Conservation (phyloP, 2,888 invertebrate genomes). For the Gonocerus acuteangulatus region DNA sequence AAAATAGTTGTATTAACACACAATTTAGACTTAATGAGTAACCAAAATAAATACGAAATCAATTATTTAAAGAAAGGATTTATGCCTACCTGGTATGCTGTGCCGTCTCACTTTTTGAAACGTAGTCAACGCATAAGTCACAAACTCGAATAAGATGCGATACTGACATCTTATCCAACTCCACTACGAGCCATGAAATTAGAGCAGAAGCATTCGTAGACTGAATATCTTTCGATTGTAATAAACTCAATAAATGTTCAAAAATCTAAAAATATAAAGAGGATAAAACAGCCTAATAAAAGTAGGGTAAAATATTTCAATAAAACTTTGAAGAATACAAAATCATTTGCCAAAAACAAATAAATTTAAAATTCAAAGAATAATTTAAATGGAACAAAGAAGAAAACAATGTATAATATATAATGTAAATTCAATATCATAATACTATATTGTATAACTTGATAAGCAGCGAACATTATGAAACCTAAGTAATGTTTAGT, state of each 20-base stretch:
- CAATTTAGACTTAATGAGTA: too few relatives aligned
- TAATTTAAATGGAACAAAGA: too few relatives aligned
- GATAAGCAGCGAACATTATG: too few relatives aligned
- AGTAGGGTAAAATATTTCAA: background rate
- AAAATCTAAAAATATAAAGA: constrained; percentile 32
- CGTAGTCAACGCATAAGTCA: constrained; percentile 50
- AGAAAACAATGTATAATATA: too few relatives aligned
- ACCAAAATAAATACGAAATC: too few relatives aligned
- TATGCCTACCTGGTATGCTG: constrained; percentile 22
- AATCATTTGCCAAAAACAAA: background rate
- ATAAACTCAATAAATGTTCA: constrained; percentile 43
- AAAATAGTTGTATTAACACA: too few relatives aligned
- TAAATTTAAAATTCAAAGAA: too few relatives aligned
- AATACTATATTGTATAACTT: too few relatives aligned
- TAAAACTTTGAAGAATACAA: background rate
- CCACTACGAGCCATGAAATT: constrained; percentile 47
- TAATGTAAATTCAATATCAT: too few relatives aligned
- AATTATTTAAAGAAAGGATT: too few relatives aligned
- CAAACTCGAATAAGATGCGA: constrained; percentile 51
- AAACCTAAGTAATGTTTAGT: too few relatives aligned
- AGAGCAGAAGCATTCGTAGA: constrained; percentile 46
- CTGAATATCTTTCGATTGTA: constrained; percentile 44
- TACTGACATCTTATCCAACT: constrained; percentile 48
- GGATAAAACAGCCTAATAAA: too few relatives aligned
- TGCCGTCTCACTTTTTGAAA: constrained; percentile 39